Conservation (phyloP, 2,888 invertebrate species). For the Eudemis profundana region DNA sequence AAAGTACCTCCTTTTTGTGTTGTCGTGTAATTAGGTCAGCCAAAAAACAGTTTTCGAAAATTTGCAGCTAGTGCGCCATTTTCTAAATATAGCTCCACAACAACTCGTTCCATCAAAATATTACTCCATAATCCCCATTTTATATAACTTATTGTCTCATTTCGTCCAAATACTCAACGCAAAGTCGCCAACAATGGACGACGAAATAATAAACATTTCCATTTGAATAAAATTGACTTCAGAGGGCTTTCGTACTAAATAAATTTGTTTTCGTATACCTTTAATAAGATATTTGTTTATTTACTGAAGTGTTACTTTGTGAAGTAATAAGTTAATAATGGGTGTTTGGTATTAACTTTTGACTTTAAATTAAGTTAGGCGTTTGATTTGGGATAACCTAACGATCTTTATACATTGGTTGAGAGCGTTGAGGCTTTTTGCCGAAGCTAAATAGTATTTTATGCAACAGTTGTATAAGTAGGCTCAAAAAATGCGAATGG, state of each 20-base stretch:
- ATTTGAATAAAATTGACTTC: slow-evolving; percentile 27
- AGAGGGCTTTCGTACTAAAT: slow-evolving; percentile 20
- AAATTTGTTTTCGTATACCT: slow-evolving; percentile 20
- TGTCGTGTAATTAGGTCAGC: no score
- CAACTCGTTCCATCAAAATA: neutral
- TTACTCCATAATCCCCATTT: neutral
- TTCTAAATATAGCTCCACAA: neutral
- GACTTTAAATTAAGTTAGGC: neutral
- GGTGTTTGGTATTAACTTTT: neutral
- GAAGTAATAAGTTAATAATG: neutral
- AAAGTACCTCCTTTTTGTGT: no score
- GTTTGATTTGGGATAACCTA: no score
- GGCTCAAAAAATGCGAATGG: no score
- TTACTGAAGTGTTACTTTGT: slow-evolving; percentile 1
- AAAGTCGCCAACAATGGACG: neutral
- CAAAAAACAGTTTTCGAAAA: no score
- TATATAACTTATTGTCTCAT: neutral
- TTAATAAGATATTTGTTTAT: slow-evolving; percentile 11
- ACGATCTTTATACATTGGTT: no score
- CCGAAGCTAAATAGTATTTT: no score
- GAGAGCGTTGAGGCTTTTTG: no score
- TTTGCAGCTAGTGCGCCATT: no score
- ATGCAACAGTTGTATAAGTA: no score
- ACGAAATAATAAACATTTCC: slow-evolving; percentile 8
- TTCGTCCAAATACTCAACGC: neutral